These are phyloP conservation scores for Platyscapa corneri DNA, from an alignment of 1,140 invertebrate genomes.

Conservation along the genomic window DNA sequence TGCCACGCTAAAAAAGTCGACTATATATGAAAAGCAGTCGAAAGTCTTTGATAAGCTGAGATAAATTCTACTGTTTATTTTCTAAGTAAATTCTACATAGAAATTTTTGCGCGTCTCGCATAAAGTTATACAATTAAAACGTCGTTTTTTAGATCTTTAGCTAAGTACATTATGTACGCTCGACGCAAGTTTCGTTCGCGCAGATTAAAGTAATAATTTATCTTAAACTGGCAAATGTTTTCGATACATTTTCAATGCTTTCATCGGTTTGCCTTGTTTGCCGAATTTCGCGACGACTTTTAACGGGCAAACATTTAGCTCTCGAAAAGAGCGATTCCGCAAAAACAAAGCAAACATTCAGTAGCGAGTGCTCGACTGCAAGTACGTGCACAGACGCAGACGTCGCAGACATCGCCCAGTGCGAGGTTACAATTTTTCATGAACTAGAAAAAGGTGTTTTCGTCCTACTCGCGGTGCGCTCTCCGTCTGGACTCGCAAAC, in stretches of 20 bases:
- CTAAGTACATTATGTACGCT: background rate
- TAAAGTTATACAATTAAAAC: too few species aligned
- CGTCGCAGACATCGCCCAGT: too few species aligned
- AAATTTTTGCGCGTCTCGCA: background rate
- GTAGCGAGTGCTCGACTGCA: too few species aligned
- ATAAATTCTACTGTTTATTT: background rate
- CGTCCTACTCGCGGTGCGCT: background rate
- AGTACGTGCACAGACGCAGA: too few species aligned
- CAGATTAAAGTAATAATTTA: background rate
- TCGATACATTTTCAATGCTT: background rate
- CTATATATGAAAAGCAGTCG: too few species aligned
- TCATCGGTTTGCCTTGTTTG: too few species aligned
- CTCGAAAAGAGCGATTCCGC: too few species aligned
- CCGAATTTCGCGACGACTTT: background rate
- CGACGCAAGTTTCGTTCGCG: background rate
- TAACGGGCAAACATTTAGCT: background rate
- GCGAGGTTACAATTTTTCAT: background rate
- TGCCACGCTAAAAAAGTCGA: too few species aligned
- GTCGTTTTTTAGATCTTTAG: background rate
- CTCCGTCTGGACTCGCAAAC: constrained; percentile 22
- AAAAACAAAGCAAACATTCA: background rate
- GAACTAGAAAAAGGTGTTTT: background rate
- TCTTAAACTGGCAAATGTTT: background rate
- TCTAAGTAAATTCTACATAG: background rate
- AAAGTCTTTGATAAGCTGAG: background rate